phyloP scores from a whole-genome alignment of 2,888 invertebrate species.

The Bimastos eiseni region DNA sequence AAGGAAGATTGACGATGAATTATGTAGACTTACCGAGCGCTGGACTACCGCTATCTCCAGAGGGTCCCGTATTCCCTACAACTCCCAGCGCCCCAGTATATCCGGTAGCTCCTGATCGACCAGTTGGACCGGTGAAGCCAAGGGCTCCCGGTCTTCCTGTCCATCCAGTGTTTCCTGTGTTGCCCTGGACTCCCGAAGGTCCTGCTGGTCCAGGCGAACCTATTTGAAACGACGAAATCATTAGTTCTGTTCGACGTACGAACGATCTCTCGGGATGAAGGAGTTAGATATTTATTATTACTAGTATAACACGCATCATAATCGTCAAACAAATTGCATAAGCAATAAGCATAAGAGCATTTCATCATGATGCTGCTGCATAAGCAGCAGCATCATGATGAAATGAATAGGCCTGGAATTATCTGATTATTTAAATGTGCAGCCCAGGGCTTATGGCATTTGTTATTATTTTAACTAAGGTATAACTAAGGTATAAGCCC shows the following conservation, averaged over 20 bases:
- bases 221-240: neutral
- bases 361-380: too few relatives aligned
- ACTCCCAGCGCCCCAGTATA: constrained; percentile 34
- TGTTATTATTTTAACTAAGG: too few relatives aligned
- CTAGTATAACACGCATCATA: too few relatives aligned
- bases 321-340: too few relatives aligned
- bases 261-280: neutral
- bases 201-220: constrained; percentile 28
- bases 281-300: neutral
- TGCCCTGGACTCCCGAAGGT: constrained; percentile 21
- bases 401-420: too few relatives aligned
- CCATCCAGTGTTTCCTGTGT: constrained; percentile 29
- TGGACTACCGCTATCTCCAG: constrained; percentile 35
- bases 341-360: too few relatives aligned
- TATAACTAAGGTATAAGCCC: too few relatives aligned
- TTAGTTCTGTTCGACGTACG: neutral
- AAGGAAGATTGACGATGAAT: neutral
- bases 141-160: constrained; percentile 25
- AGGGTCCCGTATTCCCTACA: constrained; percentile 31
- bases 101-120: constrained; percentile 34
- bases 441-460: too few relatives aligned
- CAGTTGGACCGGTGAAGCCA: constrained; percentile 33
- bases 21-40: constrained; percentile 36
- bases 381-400: too few relatives aligned
- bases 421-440: too few relatives aligned